Base-by-base conservation (phyloP, 1,140 invertebrate genomes). In the Sinonovacula constricta region DNA sequence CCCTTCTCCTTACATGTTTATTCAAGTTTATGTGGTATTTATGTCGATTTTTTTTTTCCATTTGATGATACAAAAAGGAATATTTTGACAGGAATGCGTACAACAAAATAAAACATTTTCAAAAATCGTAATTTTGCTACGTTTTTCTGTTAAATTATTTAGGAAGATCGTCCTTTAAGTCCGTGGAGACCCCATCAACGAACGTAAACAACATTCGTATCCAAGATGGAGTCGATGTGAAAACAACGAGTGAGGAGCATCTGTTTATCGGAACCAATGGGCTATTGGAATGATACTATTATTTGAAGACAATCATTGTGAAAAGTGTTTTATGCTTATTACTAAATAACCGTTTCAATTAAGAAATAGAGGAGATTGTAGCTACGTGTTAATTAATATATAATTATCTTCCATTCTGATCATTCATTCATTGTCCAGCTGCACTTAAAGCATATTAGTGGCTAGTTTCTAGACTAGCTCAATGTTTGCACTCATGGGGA, bases 401-500 rank as follows among this genome's bases (percentile, higher is more conserved):
- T 26, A 24, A 28, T 36, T 15, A 59, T 71, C 7, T 39, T 12
- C n/a, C 53, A 67, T 18, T 54, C 26, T 39, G 22, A 34, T n/a
- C 22, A 36, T 26, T 56, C 26, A 77, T 5, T 59, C 18, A 7
- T 54, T n/a, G 26, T 24, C 5, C 18, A 54, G 36, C 28, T 22
- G 3, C 28, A 0, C 14, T 12, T 14, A 12, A 62, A 34, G 7
- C n/a, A 65, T 24, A 54, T 15, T 65, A 33, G 24, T 31, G 33
- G 4, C 5, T 15, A 39, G n/a, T 18, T 14, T 51, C 60, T 56
- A 56, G n/a, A n/a, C n/a, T n/a, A n/a, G n/a, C n/a, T 59, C 34
- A 56, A 82, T 82, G 81, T 79, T 83, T 36, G 81, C 80, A 72
- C 71, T 81, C 34, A 88, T 88, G 87, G 87, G 87, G 60, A 88